Base-by-base conservation (phyloP, 2,797 vertebrate species). In the Nannoperca obscura region DNA sequence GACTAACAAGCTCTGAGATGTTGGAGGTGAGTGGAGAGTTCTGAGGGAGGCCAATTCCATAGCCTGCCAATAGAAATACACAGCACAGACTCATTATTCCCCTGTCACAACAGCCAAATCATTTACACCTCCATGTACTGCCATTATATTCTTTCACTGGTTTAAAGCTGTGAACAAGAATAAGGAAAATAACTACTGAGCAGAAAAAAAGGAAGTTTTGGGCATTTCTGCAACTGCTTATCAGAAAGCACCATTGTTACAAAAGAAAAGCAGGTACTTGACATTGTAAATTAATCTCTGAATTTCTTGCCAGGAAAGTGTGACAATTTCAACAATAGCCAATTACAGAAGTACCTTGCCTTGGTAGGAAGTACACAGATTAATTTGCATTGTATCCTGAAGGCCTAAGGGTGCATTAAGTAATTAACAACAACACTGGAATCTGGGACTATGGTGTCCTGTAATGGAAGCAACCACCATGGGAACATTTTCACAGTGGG, bases 21-120 rank as follows among this genome's bases (percentile, higher is more conserved):
- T 99, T 99, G 87, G 98, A 98, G 65, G 98, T 98, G 82, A 99
- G 92, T 0, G 95, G 96, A 66, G 98, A 99, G 93, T 97, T 98
- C 87, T 98, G 97, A 32, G 97, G 97, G 80, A 99, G 97, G 60
- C 98, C 98, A 69, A 99, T 99, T 38, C 98, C 98, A 4, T 99
- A 99, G 20, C 98, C 98, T 99, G 92, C 55, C 65, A 63, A 71
- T 7, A 58, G 52, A 82, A 17, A 78, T 55, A 59, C 47, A 64
- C 52, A 61, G 22, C 2, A 47, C 8, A 78, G 13, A 53, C 10
- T 67, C 40, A 69, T 72, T 59, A 75, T 60, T 72, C 32, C 24
- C 63, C 53, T 63, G 58, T 59, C 53, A 53, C 42, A 68, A 63
- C 2, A 52, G 22, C 40, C 70, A 60, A 65, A 38, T 50, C 17